Evolutionary conservation across 2,113 vertebrate genomes (phyloP), one percentile per base, ranked within the genome.

Genomic region (Eleginops maclovinus): DNA sequence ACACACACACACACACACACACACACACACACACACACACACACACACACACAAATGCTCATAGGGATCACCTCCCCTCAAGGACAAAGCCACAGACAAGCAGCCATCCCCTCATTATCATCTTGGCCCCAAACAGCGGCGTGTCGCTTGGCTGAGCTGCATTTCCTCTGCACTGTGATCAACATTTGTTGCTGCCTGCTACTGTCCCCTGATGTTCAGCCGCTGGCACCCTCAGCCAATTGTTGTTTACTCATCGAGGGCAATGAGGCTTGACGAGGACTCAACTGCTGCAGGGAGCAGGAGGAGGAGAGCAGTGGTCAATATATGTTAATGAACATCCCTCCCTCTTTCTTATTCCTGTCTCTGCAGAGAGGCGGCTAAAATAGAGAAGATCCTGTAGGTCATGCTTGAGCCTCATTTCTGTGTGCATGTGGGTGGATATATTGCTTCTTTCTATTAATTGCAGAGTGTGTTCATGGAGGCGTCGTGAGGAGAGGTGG

Each of bases 131-230:
- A 91, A 89, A 91, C 91, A 90, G 81, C 68, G 47, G 84, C 40
- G 19, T 28, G 82, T 88, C 60, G 31, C 86, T 79, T 82, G 53
- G 66, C 75, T 73, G 21, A 82, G 86, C 88, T 81, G 86, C 84
- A 72, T 82, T 92, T 93, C 87, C 89, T 93, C 87, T 88, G 46
- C 74, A 82, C 71, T 69, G 31, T 65, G 63, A 72, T 59, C 60
- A 85, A 82, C 91, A 93, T 94, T 89, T 94, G 90, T 75, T 61
- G 79, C 72, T 58, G 61, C 40, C 80, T 69, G 86, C 92, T 88
- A 65, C 88, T 82, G 89, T 85, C 77, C 84, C 83, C 69, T 78
- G 81, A 82, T 81, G 77, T 59, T 72, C 60, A 41, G 53, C 68
- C n/a, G 4, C 71, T 54, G 72, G 62, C 81, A 80, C 69, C 79